Percentiles rank a stretch among this genome's conserved stretches.
phyloP scores from a whole-genome alignment of 2,888 invertebrate species.

The Mesorhabditis spiculigera region DNA sequence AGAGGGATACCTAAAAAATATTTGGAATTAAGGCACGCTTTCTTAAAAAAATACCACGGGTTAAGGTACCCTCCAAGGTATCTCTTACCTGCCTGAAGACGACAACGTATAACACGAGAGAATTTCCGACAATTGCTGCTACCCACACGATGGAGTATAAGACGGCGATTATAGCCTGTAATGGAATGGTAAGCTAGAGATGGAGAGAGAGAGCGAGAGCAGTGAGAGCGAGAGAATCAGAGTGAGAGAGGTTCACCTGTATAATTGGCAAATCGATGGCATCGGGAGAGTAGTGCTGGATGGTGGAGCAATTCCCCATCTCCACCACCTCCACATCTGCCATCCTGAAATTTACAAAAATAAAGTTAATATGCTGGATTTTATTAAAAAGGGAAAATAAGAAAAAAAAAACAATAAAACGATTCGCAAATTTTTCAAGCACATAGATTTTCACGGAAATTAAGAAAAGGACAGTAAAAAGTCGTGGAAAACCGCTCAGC shows the following conservation, averaged over 20 bases:
- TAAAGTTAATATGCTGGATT: not conserved
- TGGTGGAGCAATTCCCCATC: slow-evolving; percentile 20
- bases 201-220: not conserved
- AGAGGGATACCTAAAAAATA: slow-evolving; percentile 45
- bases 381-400: not conserved
- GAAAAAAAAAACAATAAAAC: not conserved
- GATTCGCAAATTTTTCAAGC: no score
- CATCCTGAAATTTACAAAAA: no score
- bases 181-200: not conserved
- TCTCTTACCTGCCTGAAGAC: slow-evolving; percentile 48
- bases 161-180: slow-evolving; percentile 43
- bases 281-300: slow-evolving; percentile 20
- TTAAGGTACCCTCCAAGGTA: not conserved
- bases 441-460: not conserved
- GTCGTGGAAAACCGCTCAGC: not conserved
- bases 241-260: not conserved
- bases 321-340: not conserved
- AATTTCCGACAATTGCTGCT: slow-evolving; percentile 49
- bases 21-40: not conserved
- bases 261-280: slow-evolving; percentile 16
- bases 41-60: not conserved
- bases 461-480: not conserved
- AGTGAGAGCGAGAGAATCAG: no score
- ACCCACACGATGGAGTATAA: slow-evolving; percentile 54
- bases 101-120: slow-evolving; percentile 52